These are phyloP conservation scores for Caenorhabditis imperialis DNA, from an alignment of 2,888 invertebrate species.

Conservation along the genomic window DNA sequence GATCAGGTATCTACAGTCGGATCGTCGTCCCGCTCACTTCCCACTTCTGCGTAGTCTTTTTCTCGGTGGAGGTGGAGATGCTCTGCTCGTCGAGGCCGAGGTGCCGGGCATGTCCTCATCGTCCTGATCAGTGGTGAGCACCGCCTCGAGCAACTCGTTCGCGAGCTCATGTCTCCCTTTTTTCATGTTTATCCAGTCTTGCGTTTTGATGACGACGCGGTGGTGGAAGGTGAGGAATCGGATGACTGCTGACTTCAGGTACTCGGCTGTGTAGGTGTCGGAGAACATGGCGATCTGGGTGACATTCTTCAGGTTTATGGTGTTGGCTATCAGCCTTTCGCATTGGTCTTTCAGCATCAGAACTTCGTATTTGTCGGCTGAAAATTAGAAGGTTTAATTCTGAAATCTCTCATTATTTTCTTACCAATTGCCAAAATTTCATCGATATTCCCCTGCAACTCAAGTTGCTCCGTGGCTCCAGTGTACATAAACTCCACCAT, in stretches of 20 bases:
- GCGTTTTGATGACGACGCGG: slow-evolving; percentile 64
- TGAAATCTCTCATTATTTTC: no score
- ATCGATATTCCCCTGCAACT: slow-evolving; percentile 61
- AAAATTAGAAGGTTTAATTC: slow-evolving; percentile 29
- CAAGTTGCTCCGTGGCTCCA: slow-evolving; percentile 61
- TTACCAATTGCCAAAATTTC: slow-evolving; percentile 70
- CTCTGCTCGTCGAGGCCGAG: not conserved
- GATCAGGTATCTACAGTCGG: no score
- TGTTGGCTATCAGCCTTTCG: slow-evolving; percentile 66
- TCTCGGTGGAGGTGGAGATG: slow-evolving; percentile 40
- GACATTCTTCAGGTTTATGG: slow-evolving; percentile 64
- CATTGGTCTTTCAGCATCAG: slow-evolving; percentile 73
- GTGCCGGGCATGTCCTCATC: slow-evolving; percentile 32
- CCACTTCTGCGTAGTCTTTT: slow-evolving; percentile 49
- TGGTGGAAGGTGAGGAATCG: slow-evolving; percentile 68
- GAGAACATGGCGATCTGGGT: slow-evolving; percentile 66
- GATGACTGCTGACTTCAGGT: slow-evolving; percentile 63
- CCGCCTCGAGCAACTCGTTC: slow-evolving; percentile 73
- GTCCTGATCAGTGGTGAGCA: slow-evolving; percentile 58
- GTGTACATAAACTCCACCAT: slow-evolving; percentile 77
- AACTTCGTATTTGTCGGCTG: slow-evolving; percentile 75
- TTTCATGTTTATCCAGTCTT: slow-evolving; percentile 72
- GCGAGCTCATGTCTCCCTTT: slow-evolving; percentile 65
- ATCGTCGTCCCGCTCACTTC: not conserved
- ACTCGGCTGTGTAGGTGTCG: slow-evolving; percentile 65